These are phyloP conservation scores for Pyrgilauda ruficollis DNA, from an alignment of 2,113 vertebrate genomes.

Conservation along the genomic window DNA sequence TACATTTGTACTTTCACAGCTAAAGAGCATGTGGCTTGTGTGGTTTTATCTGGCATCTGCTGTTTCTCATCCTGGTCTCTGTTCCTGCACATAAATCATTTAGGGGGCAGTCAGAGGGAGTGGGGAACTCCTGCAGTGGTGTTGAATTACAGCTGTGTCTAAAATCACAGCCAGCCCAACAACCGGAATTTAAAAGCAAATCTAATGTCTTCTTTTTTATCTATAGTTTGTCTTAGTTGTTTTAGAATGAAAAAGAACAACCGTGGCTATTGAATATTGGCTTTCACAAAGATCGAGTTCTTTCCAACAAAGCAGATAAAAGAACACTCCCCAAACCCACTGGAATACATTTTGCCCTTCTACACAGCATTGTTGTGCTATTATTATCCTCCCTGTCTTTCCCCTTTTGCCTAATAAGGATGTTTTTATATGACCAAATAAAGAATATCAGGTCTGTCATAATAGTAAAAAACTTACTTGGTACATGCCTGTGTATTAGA, in stretches of 20 bases:
- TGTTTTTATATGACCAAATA: conserved; percentile 1
- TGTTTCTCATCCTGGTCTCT: neutral
- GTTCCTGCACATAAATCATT: neutral
- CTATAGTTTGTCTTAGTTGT: neutral
- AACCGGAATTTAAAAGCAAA: conserved; percentile 1
- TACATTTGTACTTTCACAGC: neutral
- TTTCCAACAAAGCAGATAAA: conserved; percentile 8
- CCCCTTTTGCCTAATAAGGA: neutral
- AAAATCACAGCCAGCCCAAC: neutral
- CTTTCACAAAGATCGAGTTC: neutral
- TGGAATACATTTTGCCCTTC: neutral
- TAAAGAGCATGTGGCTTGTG: neutral
- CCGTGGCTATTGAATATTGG: neutral
- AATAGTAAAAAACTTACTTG: neutral
- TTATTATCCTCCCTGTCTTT: neutral
- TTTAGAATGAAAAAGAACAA: neutral
- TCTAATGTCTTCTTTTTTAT: conserved; percentile 15
- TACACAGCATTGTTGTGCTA: neutral
- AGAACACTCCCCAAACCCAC: neutral
- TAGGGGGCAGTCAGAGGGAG: neutral
- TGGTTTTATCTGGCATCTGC: neutral
- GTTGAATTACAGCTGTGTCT: neutral
- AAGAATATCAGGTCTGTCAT: neutral
- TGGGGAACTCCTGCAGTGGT: neutral
- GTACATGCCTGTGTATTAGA: neutral